Evolutionary conservation across 2,113 vertebrate genomes (phyloP).

Genomic region (Mungos mungo): DNA sequence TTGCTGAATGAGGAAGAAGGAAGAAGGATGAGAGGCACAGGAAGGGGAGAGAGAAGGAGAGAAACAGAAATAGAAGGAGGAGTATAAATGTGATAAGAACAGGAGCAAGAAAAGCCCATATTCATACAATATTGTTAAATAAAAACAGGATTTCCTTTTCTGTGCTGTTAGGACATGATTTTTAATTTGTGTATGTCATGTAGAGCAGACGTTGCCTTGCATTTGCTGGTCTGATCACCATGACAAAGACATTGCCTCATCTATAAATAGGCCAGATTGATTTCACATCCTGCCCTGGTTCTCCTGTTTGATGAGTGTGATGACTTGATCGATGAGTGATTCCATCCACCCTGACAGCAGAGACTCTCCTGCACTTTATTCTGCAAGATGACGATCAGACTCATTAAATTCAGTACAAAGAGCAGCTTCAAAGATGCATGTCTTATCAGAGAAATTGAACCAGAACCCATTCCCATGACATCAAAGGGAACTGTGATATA

Average conservation of each 20-base stretch:
- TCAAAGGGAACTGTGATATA: conserved; percentile 77
- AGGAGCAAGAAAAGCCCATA: neutral
- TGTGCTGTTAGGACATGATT: neutral
- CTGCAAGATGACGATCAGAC: conserved; percentile 81
- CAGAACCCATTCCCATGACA: conserved; percentile 71
- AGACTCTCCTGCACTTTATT: conserved; percentile 69
- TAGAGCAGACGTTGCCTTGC: conserved; percentile 36
- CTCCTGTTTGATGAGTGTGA: conserved; percentile 71
- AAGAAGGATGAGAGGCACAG: neutral
- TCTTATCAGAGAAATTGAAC: conserved; percentile 76
- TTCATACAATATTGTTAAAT: neutral
- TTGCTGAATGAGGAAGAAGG: neutral
- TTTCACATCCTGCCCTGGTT: conserved; percentile 78
- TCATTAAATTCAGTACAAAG: conserved; percentile 81
- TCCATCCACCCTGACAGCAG: conserved; percentile 70
- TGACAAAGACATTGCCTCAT: conserved; percentile 61
- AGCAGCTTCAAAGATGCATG: conserved; percentile 73
- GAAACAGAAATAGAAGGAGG: neutral
- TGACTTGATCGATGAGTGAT: conserved; percentile 78
- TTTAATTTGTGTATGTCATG: conserved; percentile 35
- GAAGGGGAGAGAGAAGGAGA: neutral
- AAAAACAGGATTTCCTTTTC: neutral
- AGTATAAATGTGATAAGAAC: neutral
- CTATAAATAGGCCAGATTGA: conserved; percentile 78
- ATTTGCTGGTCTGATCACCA: conserved; percentile 42